phyloP scores from a whole-genome alignment of 2,113 vertebrate species.

The Carollia perspicillata region DNA sequence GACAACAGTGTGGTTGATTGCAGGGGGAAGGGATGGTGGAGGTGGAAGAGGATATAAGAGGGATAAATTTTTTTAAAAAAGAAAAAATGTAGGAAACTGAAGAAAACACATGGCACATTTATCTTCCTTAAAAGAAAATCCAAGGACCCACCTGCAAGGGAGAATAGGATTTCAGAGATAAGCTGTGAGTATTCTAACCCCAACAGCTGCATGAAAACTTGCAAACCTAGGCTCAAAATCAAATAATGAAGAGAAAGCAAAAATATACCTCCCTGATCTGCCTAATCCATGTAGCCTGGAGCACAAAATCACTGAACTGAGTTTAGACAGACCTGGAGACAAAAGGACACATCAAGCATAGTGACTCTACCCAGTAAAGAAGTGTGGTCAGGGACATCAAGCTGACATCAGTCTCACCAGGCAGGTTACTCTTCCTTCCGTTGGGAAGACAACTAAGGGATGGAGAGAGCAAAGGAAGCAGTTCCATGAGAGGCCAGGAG shows the following conservation, averaged over 20 bases:
- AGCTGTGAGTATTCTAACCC: neutral
- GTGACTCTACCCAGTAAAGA: neutral
- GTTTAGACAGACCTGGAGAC: neutral
- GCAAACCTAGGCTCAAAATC: neutral
- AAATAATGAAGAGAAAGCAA: neutral
- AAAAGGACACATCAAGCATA: neutral
- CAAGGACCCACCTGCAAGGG: neutral
- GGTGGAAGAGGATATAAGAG: too few species aligned
- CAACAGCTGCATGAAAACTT: neutral
- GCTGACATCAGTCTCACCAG: neutral
- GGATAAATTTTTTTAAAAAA: too few species aligned
- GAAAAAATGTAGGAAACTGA: neutral
- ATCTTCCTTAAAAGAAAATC: neutral
- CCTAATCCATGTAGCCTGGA: neutral
- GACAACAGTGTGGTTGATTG: too few species aligned
- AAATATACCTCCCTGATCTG: neutral
- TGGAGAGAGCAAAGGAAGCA: neutral
- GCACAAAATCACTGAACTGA: neutral
- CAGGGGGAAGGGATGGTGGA: too few species aligned
- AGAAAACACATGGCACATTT: neutral
- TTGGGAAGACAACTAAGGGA: neutral
- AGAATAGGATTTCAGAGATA: neutral
- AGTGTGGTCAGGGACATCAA: neutral
- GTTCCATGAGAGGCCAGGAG: neutral
- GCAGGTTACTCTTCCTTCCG: neutral